These are phyloP conservation scores for Lypha dubia DNA, from an alignment of 2,888 invertebrate genomes.

Conservation along the genomic window DNA sequence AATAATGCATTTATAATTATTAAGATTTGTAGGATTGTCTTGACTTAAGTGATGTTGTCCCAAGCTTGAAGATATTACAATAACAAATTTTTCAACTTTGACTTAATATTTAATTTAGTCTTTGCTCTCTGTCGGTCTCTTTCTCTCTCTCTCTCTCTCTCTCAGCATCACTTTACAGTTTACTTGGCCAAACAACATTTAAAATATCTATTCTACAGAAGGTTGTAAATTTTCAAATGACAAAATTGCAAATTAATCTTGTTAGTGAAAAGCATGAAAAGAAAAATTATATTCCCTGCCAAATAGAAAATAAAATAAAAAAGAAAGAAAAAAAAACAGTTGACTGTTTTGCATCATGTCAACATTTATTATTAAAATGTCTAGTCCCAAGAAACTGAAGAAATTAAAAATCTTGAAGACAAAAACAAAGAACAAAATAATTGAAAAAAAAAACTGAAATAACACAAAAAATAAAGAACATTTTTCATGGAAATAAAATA, in stretches of 20 bases:
- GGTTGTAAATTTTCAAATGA: constrained; percentile 7
- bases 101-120: not conserved
- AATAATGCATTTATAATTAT: no score
- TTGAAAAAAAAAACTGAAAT: constrained; percentile 21
- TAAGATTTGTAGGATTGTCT: no score
- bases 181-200: not conserved
- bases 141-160: no score
- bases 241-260: not conserved
- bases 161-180: not conserved
- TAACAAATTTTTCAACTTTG: not conserved
- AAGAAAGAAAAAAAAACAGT: not conserved
- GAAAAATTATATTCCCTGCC: not conserved
- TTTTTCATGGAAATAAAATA: constrained; percentile 15
- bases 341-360: constrained; percentile 56
- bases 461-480: constrained; percentile 9
- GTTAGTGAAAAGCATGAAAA: not conserved
- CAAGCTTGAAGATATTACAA: no score
- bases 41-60: no score
- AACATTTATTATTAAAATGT: constrained; percentile 61
- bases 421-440: not conserved
- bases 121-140: no score
- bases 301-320: not conserved
- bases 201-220: not conserved
- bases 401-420: constrained; percentile 7
- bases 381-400: constrained; percentile 32